Evolutionary conservation across 2,888 invertebrate species (phyloP).

Genomic region (Orthosia incerta): DNA sequence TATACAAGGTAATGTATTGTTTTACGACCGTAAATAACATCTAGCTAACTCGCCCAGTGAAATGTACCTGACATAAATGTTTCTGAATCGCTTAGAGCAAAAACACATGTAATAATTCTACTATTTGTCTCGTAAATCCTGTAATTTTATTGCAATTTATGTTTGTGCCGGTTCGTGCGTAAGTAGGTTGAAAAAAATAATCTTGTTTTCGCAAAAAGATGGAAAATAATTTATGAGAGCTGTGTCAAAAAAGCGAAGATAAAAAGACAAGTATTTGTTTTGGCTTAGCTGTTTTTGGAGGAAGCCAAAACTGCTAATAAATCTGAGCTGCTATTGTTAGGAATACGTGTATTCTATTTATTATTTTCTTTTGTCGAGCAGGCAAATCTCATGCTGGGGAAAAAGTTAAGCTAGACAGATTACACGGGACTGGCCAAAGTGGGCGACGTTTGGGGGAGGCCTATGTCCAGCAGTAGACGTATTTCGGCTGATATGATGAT

Average conservation of each 20-base stretch:
- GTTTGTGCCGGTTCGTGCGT: not conserved
- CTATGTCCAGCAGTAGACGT: too few species aligned
- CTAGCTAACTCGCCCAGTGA: conserved; percentile 34
- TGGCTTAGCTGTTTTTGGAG: not conserved
- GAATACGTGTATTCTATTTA: not conserved
- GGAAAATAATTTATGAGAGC: not conserved
- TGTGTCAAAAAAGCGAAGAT: not conserved
- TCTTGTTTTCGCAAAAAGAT: not conserved
- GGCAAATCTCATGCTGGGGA: not conserved
- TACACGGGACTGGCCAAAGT: too few species aligned
- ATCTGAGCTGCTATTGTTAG: not conserved
- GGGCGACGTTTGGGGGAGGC: too few species aligned
- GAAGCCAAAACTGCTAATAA: not conserved
- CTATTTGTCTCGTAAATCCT: conserved; percentile 49
- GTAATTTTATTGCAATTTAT: conserved; percentile 36
- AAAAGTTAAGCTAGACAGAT: not conserved
- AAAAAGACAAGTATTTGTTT: not conserved
- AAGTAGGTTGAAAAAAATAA: not conserved
- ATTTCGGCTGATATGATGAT: too few species aligned
- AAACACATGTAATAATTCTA: conserved; percentile 45
- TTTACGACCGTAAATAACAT: conserved; percentile 45
- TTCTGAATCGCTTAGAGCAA: conserved; percentile 20
- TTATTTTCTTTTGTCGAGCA: not conserved
- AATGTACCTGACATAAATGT: conserved; percentile 46
- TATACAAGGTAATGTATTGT: conserved; percentile 29